Evolutionary conservation across 2,888 invertebrate genomes (phyloP), one percentile per base, ranked within the genome.

Genomic region (Cheilosia urbana): DNA sequence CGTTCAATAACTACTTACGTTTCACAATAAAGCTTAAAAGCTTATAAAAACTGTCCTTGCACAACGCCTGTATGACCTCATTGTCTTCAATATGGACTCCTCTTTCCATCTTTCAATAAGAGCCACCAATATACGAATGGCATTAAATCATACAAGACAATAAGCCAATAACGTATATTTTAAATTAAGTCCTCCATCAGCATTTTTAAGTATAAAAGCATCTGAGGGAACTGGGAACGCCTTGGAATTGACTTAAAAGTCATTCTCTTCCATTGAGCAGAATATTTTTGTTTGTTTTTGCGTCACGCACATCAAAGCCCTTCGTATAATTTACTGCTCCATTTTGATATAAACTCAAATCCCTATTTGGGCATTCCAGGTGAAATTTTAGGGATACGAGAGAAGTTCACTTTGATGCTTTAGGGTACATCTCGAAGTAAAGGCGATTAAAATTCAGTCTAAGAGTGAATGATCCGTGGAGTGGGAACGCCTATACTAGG

Each of bases 381-480:
- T 77, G 27, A 72, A 78, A 72, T 82, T 82, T 82, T 72, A 77
- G 66, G 78, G 72, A 78, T 82, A 72, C 82, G 19, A 49, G 24
- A 66, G 72, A 34, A 72, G 82, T 78, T 82, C 57, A 51, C 49
- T 72, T 78, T 83, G 49, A 51, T 68, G 62, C 72, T 73, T 49
- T 15, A 19, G 78, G 62, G 57, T 63, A 68, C 57, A 83, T 62
- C 60, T 63, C 47, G 49, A 62, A 21, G 34, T 37, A 68, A 57
- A 73, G 68, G 55, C 78, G 83, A 83, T 83, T 78, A 83, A 72
- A 73, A 73, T 83, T 83, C 83, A 68, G 42, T 60, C 37, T 71
- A 82, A 71, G 81, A 34, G 49, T 30, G 30, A 40, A 62, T 55
- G 37, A 37, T 37, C 37, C 51, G 51, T 49, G 58, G 42, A 62